Evolutionary conservation across 2,888 invertebrate genomes (phyloP).

Genomic region (Agonopterix arenella): DNA sequence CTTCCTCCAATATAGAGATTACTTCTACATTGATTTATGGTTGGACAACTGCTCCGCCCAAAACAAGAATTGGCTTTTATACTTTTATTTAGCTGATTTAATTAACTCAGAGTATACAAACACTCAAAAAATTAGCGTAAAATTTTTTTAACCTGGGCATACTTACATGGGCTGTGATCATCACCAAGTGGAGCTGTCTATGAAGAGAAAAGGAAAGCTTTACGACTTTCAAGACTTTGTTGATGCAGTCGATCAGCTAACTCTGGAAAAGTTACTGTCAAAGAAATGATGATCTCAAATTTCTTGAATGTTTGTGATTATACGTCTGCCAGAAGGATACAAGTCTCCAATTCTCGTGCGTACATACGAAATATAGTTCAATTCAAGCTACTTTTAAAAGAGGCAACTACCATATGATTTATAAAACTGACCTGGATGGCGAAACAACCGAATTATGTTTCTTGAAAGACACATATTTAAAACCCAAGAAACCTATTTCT

Average conservation of each 20-base stretch:
- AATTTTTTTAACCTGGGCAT: neutral
- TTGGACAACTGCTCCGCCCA: slow-evolving; percentile 21
- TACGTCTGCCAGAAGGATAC: slow-evolving; percentile 17
- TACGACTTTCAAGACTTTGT: slow-evolving; percentile 19
- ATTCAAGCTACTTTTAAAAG: neutral
- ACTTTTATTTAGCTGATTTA: neutral
- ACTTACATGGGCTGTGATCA: neutral
- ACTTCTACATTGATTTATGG: slow-evolving; percentile 8
- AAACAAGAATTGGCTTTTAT: slow-evolving; percentile 18
- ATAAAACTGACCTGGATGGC: neutral
- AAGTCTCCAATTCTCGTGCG: slow-evolving; percentile 17
- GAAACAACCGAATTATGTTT: neutral
- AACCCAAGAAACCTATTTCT: neutral
- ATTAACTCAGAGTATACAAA: neutral
- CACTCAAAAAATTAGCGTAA: neutral
- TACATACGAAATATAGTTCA: slow-evolving; percentile 14
- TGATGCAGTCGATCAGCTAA: slow-evolving; percentile 14
- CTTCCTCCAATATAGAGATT: slow-evolving; percentile 10
- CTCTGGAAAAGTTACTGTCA: slow-evolving; percentile 11
- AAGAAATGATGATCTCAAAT: slow-evolving; percentile 10
- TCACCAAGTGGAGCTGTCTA: slow-evolving; percentile 3
- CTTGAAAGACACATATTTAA: neutral
- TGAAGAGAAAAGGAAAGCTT: slow-evolving; percentile 15
- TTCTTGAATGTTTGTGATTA: slow-evolving; percentile 16
- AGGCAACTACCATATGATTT: neutral